Evolutionary conservation across 2,797 vertebrate species (phyloP).

Genomic region (Sciaenops ocellatus): DNA sequence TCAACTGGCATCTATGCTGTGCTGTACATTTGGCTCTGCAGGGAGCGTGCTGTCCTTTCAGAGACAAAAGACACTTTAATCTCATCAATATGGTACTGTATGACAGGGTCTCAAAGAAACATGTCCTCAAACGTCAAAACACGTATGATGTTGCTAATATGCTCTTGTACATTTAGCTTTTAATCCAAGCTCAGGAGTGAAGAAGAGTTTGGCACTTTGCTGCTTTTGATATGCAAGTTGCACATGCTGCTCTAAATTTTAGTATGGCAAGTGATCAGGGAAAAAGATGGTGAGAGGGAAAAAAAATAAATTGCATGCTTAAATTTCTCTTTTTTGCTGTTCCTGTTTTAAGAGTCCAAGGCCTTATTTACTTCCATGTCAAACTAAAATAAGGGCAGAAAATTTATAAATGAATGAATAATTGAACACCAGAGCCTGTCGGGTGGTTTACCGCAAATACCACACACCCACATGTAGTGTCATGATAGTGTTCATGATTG

Average conservation of each 20-base stretch:
- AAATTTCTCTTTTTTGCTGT: not conserved
- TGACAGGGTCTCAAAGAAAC: slow-evolving; percentile 37
- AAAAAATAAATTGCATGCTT: not conserved
- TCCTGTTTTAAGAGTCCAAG: slow-evolving; percentile 2
- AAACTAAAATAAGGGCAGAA: not conserved
- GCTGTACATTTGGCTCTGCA: slow-evolving; percentile 22
- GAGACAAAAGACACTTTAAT: slow-evolving; percentile 58
- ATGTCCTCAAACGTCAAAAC: slow-evolving; percentile 12
- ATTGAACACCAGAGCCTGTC: not conserved
- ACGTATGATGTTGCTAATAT: slow-evolving; percentile 5
- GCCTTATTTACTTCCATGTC: not conserved
- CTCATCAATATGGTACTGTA: slow-evolving; percentile 28
- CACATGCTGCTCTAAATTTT: slow-evolving; percentile 17
- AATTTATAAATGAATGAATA: slow-evolving; percentile 2
- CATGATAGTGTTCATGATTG: not conserved
- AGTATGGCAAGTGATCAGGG: not conserved
- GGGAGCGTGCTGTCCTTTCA: slow-evolving; percentile 32
- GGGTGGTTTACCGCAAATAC: slow-evolving; percentile 9
- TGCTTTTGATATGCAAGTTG: slow-evolving; percentile 28
- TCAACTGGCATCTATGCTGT: slow-evolving; percentile 40
- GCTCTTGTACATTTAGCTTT: slow-evolving; percentile 46
- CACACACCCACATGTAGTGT: not conserved
- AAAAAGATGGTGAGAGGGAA: not conserved
- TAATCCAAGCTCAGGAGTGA: slow-evolving; percentile 26
- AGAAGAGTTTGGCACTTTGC: slow-evolving; percentile 27